Conservation (phyloP, 1,140 invertebrate species). For the Euura saliciscinereae region DNA sequence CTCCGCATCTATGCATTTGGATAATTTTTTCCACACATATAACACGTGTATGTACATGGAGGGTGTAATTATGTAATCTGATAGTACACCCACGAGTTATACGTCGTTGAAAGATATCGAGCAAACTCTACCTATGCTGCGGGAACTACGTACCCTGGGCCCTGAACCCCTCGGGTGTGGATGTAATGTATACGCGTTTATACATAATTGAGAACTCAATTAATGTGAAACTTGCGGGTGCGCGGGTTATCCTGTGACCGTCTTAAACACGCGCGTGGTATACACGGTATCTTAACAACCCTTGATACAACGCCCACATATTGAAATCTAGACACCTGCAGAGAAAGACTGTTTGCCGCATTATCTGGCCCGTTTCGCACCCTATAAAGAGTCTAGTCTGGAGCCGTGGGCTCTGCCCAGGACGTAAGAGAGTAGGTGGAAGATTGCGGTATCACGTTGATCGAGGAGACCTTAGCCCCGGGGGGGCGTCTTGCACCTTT, state of each 20-base stretch:
- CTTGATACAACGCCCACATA: not conserved
- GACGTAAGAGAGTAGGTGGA: not conserved
- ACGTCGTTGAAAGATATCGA: too few relatives aligned
- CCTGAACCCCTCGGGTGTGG: too few relatives aligned
- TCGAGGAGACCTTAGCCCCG: not conserved
- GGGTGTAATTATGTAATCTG: too few relatives aligned
- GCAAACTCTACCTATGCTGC: too few relatives aligned
- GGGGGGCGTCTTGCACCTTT: not conserved
- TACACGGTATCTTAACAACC: not conserved
- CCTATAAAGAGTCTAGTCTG: not conserved
- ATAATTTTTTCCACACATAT: too few relatives aligned
- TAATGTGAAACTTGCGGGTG: not conserved
- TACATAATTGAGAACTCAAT: slow-evolving; percentile 6
- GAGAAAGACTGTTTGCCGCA: not conserved
- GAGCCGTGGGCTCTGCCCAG: not conserved
- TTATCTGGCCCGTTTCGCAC: not conserved
- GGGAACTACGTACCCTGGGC: too few relatives aligned
- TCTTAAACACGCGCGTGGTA: not conserved
- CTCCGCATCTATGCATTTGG: not conserved
- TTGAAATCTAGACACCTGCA: not conserved
- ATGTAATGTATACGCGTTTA: not conserved
- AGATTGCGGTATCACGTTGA: not conserved
- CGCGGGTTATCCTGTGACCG: too few relatives aligned
- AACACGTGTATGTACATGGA: too few relatives aligned
- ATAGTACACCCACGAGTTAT: too few relatives aligned